Evolutionary conservation across 2,113 vertebrate species (phyloP).

Genomic region (Taxidea taxus): DNA sequence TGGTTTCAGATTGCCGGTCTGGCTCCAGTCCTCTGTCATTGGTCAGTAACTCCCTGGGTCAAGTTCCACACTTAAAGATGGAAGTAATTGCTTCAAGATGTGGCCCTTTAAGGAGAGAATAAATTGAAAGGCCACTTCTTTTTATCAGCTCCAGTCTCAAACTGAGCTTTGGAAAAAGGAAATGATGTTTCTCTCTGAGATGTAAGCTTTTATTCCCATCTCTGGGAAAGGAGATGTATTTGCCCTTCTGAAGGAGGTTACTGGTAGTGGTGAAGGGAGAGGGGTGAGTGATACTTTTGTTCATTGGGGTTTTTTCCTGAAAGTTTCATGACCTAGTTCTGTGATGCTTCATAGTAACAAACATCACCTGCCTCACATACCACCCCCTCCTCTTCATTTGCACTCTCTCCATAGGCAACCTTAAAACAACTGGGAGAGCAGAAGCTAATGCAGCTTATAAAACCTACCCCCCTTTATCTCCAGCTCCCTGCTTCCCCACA

Average conservation of each 20-base stretch:
- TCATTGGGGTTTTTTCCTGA: not conserved
- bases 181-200: constrained; percentile 26
- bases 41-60: constrained; percentile 80
- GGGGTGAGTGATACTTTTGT: not conserved
- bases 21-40: constrained; percentile 77
- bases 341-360: not conserved
- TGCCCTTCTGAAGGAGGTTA: constrained; percentile 44
- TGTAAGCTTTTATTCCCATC: constrained; percentile 31
- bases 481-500: not conserved
- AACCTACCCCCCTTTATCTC: not conserved
- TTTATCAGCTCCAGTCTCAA: constrained; percentile 77
- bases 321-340: constrained; percentile 29
- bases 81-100: constrained; percentile 86
- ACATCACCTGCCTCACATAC: not conserved
- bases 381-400: no score
- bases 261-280: not conserved
- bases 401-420: not conserved
- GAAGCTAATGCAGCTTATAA: not conserved
- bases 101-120: constrained; percentile 66
- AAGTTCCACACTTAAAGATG: constrained; percentile 79
- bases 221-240: not conserved
- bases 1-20: constrained; percentile 79
- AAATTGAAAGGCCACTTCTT: constrained; percentile 76
- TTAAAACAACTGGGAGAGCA: not conserved
- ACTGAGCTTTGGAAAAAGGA: constrained; percentile 51